phyloP scores from a whole-genome alignment of 2,797 vertebrate species.

The Sparidentex hasta region DNA sequence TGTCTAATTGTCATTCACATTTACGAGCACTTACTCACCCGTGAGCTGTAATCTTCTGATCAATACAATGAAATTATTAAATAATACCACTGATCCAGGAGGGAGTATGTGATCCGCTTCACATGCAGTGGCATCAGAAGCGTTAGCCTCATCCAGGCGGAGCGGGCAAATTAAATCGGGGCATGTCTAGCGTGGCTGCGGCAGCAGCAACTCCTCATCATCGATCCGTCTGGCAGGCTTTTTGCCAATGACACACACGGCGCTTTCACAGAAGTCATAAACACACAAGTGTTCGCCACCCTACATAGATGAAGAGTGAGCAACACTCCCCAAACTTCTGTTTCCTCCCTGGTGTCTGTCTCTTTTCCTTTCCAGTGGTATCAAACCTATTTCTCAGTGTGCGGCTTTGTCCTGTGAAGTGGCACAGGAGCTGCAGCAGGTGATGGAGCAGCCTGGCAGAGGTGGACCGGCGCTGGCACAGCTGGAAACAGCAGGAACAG shows the following conservation, averaged over 20 bases:
- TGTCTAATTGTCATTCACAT: background rate
- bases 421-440: slow-evolving; percentile 46
- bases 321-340: slow-evolving; percentile 29
- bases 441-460: slow-evolving; percentile 59
- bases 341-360: slow-evolving; percentile 23
- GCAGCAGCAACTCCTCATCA: slow-evolving; percentile 67
- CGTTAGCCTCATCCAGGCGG: slow-evolving; percentile 54
- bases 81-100: slow-evolving; percentile 16
- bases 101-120: slow-evolving; percentile 18
- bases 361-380: slow-evolving; percentile 27
- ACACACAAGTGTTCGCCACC: slow-evolving; percentile 63
- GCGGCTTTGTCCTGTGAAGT: slow-evolving; percentile 50
- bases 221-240: slow-evolving; percentile 65
- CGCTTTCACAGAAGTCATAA: slow-evolving; percentile 67
- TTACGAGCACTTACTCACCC: background rate
- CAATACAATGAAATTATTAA: slow-evolving; percentile 2
- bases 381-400: slow-evolving; percentile 62
- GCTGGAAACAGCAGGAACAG: slow-evolving; percentile 56
- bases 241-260: slow-evolving; percentile 73
- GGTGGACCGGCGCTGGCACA: slow-evolving; percentile 53
- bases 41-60: slow-evolving; percentile 1
- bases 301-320: slow-evolving; percentile 50
- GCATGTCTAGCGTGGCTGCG: slow-evolving; percentile 58
- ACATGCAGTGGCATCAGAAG: slow-evolving; percentile 43
- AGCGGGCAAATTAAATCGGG: slow-evolving; percentile 62